Conservation (phyloP, 2,888 invertebrate species). For the Unio delphinus region DNA sequence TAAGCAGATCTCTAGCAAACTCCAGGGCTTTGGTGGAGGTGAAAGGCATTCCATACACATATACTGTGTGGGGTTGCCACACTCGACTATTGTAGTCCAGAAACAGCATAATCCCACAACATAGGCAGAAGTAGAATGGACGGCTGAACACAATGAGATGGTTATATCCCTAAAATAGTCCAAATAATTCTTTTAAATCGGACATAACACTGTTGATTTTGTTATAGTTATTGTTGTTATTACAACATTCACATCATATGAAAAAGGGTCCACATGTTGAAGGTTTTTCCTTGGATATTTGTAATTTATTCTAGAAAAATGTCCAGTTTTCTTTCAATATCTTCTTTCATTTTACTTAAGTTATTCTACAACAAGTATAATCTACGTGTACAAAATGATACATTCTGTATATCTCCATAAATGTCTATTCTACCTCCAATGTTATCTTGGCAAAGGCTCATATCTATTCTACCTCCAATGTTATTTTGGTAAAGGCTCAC, state of each 20-base stretch:
- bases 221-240: no score
- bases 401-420: no score
- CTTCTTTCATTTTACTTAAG: no score
- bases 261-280: no score
- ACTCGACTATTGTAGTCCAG: slow-evolving; percentile 61
- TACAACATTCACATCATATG: no score
- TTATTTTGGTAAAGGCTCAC: no score
- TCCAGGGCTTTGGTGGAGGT: slow-evolving; percentile 79
- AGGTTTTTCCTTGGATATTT: neutral
- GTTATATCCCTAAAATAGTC: slow-evolving; percentile 83
- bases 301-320: neutral
- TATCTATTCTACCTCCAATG: no score
- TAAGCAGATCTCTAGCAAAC: slow-evolving; percentile 82
- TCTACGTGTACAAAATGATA: no score
- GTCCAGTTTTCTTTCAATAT: neutral
- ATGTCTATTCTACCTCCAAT: no score
- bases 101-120: slow-evolving; percentile 75
- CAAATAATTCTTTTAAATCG: neutral
- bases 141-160: slow-evolving; percentile 93
- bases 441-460: no score
- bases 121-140: slow-evolving; percentile 93
- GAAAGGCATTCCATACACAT: slow-evolving; percentile 73
- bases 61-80: slow-evolving; percentile 48
- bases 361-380: no score
- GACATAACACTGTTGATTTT: no score